Percentiles rank a stretch among this genome's conserved stretches.
phyloP scores from a whole-genome alignment of 2,113 vertebrate species.

The Stictonetta naevosa region DNA sequence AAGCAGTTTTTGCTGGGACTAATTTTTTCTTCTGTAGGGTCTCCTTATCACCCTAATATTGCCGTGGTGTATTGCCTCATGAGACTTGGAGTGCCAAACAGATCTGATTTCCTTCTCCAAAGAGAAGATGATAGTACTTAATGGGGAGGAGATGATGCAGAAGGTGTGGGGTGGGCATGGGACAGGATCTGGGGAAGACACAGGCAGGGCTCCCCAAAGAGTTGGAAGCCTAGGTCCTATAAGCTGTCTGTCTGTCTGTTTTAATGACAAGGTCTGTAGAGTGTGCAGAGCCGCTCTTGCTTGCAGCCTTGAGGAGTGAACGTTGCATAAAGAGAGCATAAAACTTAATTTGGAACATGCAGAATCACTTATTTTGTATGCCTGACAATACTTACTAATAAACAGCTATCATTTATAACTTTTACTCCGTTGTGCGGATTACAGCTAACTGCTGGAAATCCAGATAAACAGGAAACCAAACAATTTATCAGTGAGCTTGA shows the following conservation, averaged over 20 bases:
- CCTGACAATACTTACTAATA: background rate
- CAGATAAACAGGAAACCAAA: background rate
- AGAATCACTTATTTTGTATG: background rate
- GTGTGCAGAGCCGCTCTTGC: accelerated
- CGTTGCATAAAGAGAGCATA: accelerated
- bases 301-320: background rate
- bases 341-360: background rate
- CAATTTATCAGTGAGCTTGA: background rate
- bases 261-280: background rate
- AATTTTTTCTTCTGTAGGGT: background rate
- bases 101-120: background rate
- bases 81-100: no score
- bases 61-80: accelerated
- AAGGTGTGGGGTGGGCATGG: accelerated
- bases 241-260: no score
- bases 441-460: background rate
- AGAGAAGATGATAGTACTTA: background rate
- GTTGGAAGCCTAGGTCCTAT: background rate
- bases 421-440: background rate
- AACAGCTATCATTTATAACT: background rate
- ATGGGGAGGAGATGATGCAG: background rate
- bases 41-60: accelerated
- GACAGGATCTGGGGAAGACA: background rate
- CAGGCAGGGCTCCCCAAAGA: background rate
- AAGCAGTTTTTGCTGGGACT: background rate